phyloP scores from a whole-genome alignment of 2,113 vertebrate species.

The Eudyptes chrysolophus region DNA sequence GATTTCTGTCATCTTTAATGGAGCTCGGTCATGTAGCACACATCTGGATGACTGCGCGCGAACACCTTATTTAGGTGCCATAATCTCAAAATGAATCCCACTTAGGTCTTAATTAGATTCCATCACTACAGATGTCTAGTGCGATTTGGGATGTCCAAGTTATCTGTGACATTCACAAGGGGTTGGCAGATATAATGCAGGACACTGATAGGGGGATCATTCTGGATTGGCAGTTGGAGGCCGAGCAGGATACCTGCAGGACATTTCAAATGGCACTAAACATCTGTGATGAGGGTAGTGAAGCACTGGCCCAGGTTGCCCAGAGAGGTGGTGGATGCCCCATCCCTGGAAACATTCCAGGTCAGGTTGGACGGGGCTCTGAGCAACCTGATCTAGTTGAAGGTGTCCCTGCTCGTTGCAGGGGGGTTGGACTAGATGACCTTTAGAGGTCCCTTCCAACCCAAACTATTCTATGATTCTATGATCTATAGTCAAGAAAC shows the following conservation, averaged over 20 bases:
- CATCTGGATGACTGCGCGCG: accelerated
- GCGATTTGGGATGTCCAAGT: background rate
- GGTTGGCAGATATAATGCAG: background rate
- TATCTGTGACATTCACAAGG: background rate
- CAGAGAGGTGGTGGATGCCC: background rate
- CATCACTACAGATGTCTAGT: background rate
- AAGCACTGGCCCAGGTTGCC: background rate
- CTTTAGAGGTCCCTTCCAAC: background rate
- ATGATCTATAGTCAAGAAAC: background rate
- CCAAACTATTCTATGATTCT: background rate
- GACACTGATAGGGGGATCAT: background rate
- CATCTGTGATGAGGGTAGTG: background rate
- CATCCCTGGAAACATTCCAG: background rate
- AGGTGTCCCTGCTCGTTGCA: background rate
- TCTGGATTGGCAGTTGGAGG: background rate
- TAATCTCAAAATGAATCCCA: background rate
- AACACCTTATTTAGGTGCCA: background rate
- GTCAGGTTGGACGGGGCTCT: background rate
- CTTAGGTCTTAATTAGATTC: background rate
- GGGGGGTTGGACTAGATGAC: background rate
- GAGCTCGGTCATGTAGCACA: background rate
- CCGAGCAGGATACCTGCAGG: background rate
- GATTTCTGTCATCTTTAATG: background rate
- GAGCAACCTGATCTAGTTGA: background rate
- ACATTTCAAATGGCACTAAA: background rate